A percentile compares a stretch with the other conserved stretches of the same genome.
Conservation (phyloP, 2,888 invertebrate genomes). For the Drymonia ruficornis region DNA sequence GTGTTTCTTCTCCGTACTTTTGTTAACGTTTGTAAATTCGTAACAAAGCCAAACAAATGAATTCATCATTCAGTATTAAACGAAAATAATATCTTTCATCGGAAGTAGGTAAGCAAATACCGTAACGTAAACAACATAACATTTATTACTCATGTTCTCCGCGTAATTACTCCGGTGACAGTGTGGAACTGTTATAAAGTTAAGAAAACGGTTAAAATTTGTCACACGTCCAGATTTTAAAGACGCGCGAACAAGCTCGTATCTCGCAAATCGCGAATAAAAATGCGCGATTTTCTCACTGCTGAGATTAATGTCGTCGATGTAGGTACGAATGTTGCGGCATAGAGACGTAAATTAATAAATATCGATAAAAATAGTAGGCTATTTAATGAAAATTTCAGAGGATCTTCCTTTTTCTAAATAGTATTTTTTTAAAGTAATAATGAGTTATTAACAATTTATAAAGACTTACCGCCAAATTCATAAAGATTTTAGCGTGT, state of each 20-base stretch:
- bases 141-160: slow-evolving; percentile 19
- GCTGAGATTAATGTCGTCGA: slow-evolving; percentile 32
- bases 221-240: slow-evolving; percentile 26
- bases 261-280: slow-evolving; percentile 25
- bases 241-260: slow-evolving; percentile 18
- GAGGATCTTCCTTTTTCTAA: too few relatives aligned
- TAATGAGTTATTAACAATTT: too few relatives aligned
- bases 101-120: too few relatives aligned
- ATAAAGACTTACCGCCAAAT: too few relatives aligned
- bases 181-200: slow-evolving; percentile 16
- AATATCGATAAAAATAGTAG: background rate
- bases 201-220: slow-evolving; percentile 28
- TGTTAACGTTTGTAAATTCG: too few relatives aligned
- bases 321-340: background rate
- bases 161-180: slow-evolving; percentile 25
- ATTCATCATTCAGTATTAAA: too few relatives aligned
- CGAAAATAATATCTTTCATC: too few relatives aligned
- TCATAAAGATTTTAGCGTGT: too few relatives aligned
- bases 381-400: too few relatives aligned
- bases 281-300: slow-evolving; percentile 28
- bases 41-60: too few relatives aligned
- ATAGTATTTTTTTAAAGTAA: too few relatives aligned
- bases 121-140: slow-evolving; percentile 17
- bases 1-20: too few relatives aligned
- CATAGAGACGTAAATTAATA: background rate